Conservation (phyloP, 2,888 invertebrate species). For the Eupithecia insigniata region DNA sequence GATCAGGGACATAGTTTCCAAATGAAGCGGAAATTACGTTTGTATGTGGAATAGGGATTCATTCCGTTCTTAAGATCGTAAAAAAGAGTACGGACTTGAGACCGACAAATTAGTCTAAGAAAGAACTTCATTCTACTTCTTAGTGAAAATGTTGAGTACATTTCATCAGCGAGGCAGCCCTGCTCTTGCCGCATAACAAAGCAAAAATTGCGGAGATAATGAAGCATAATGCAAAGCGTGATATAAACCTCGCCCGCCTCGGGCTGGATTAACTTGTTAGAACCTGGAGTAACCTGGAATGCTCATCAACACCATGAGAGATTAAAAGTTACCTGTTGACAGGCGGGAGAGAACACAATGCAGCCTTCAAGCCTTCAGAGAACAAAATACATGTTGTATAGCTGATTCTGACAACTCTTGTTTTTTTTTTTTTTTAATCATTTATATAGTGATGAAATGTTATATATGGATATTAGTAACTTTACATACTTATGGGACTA, state of each 20-base stretch:
- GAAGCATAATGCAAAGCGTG: constrained; percentile 80
- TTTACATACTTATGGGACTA: too few relatives aligned
- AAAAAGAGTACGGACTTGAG: not conserved
- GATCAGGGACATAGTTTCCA: too few relatives aligned
- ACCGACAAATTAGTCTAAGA: not conserved
- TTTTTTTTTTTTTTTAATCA: not conserved
- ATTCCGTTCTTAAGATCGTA: too few relatives aligned
- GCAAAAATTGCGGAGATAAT: constrained; percentile 80
- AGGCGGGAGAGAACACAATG: constrained; percentile 11
- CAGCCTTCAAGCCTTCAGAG: constrained; percentile 3
- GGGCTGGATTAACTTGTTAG: constrained; percentile 80
- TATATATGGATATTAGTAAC: too few relatives aligned
- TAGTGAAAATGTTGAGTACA: constrained; percentile 3
- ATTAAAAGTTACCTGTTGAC: constrained; percentile 29
- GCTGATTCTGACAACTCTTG: not conserved
- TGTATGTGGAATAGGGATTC: too few relatives aligned
- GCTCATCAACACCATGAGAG: constrained; percentile 44
- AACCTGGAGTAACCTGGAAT: constrained; percentile 41
- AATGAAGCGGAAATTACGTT: too few relatives aligned
- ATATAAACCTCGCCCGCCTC: constrained; percentile 77
- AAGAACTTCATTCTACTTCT: not conserved
- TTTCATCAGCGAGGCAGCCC: constrained; percentile 51
- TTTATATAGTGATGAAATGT: not conserved
- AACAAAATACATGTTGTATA: not conserved
- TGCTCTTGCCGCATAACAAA: constrained; percentile 65